Conservation (phyloP, 1,140 invertebrate genomes). For the Grapholita molesta region DNA sequence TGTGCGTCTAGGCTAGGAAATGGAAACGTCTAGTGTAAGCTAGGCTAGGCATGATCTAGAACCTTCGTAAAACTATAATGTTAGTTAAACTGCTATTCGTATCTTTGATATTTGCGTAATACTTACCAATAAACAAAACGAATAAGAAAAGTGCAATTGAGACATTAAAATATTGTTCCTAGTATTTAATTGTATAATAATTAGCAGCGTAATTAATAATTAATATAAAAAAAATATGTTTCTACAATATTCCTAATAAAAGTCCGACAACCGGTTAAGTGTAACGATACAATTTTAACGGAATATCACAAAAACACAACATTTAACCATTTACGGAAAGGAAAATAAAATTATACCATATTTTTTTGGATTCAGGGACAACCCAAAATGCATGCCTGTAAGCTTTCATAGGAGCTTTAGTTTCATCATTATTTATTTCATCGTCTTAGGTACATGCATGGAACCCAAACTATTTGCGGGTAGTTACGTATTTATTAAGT, state of each 20-base stretch:
- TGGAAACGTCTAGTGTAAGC: constrained; percentile 1
- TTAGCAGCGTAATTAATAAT: constrained; percentile 10
- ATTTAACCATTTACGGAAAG: constrained; percentile 34
- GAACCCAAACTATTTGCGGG: constrained; percentile 30
- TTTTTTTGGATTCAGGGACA: constrained; percentile 25
- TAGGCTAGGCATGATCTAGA: constrained; percentile 10
- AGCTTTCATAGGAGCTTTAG: background rate
- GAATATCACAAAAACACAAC: constrained; percentile 54
- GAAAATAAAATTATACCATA: constrained; percentile 23
- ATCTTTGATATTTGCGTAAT: background rate
- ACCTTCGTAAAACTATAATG: background rate
- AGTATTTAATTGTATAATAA: background rate
- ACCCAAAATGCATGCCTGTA: constrained; percentile 13
- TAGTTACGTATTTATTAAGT: background rate
- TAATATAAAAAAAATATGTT: background rate
- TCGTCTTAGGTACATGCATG: constrained; percentile 44
- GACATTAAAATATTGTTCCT: background rate
- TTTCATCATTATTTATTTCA: background rate
- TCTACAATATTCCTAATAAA: background rate
- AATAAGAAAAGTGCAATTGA: background rate
- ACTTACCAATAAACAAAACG: background rate
- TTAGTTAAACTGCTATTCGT: background rate
- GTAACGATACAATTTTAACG: constrained; percentile 8
- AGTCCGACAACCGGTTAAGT: background rate
- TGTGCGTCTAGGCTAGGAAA: constrained; percentile 1